phyloP scores from a whole-genome alignment of 2,888 invertebrate genomes.

The Galerucella calmariensis region DNA sequence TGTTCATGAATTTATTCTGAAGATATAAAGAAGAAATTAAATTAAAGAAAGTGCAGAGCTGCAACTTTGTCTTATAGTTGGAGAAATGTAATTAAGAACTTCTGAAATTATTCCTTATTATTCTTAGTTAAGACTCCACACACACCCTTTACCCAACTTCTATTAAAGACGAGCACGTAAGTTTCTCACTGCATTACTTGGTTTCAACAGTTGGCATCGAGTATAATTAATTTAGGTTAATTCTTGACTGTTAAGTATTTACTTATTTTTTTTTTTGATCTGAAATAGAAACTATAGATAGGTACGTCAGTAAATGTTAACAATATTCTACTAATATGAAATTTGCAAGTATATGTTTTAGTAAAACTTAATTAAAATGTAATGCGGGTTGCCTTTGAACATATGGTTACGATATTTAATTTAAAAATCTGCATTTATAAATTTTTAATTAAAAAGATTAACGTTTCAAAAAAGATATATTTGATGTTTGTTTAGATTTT shows the following conservation, averaged over 20 bases:
- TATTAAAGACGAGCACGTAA: slow-evolving; percentile 5
- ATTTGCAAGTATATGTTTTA: no score
- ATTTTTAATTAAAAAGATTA: no score
- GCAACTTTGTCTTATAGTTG: slow-evolving; percentile 34
- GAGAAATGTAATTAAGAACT: slow-evolving; percentile 40
- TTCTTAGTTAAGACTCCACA: slow-evolving; percentile 29
- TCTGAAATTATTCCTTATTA: slow-evolving; percentile 40
- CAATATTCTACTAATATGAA: background rate
- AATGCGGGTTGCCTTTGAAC: no score
- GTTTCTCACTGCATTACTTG: slow-evolving; percentile 1
- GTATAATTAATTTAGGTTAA: background rate
- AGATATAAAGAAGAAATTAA: slow-evolving; percentile 32
- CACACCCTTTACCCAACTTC: background rate
- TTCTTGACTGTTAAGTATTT: background rate
- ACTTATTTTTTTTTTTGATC: background rate
- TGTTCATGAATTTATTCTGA: slow-evolving; percentile 12
- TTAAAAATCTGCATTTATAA: no score
- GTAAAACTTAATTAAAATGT: no score
- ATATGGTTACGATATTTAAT: no score
- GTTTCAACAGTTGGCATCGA: background rate
- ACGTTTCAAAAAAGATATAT: no score
- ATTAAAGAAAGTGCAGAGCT: slow-evolving; percentile 35
- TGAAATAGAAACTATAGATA: background rate
- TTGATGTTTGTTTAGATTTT: no score
- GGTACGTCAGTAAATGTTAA: background rate